These are phyloP conservation scores for Oncorhynchus keta DNA, from an alignment of 2,113 vertebrate genomes.

Conservation along the genomic window DNA sequence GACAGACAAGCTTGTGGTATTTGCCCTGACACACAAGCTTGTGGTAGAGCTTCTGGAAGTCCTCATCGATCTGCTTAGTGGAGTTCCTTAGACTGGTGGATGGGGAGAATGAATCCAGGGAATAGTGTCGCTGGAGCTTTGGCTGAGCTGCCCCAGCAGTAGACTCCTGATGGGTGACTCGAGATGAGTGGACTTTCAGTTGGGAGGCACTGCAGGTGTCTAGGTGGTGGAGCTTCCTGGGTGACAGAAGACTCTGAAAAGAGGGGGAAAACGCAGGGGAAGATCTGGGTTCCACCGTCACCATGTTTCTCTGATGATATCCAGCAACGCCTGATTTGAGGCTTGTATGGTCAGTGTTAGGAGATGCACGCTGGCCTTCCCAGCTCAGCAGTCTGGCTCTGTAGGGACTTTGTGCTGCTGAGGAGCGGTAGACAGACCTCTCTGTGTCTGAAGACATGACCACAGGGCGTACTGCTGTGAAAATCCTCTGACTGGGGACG, in stretches of 20 bases:
- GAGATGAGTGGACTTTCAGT: conserved; percentile 14
- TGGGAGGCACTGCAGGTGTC: background rate
- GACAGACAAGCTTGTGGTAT: conserved; percentile 71
- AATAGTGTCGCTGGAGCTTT: conserved; percentile 25
- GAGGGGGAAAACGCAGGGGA: background rate
- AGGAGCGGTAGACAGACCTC: background rate
- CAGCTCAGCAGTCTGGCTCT: conserved; percentile 15
- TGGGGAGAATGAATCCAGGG: conserved; percentile 34
- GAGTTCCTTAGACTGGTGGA: background rate
- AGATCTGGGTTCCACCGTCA: background rate
- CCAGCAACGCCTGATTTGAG: background rate
- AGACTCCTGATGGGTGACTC: background rate
- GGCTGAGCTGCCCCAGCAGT: background rate
- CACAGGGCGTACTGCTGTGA: background rate
- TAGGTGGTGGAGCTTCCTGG: conserved; percentile 9
- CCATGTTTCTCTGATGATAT: conserved; percentile 4
- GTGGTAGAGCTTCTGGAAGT: conserved; percentile 68
- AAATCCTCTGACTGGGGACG: background rate
- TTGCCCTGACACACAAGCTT: conserved; percentile 63
- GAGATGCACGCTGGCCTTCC: conserved; percentile 29
- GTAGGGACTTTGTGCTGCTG: conserved; percentile 42
- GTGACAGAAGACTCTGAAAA: background rate
- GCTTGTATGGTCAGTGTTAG: conserved; percentile 27
- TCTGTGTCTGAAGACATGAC: background rate
- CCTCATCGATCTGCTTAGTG: conserved; percentile 50